phyloP scores from a whole-genome alignment of 2,797 vertebrate genomes.

The Pelobates cultripes region DNA sequence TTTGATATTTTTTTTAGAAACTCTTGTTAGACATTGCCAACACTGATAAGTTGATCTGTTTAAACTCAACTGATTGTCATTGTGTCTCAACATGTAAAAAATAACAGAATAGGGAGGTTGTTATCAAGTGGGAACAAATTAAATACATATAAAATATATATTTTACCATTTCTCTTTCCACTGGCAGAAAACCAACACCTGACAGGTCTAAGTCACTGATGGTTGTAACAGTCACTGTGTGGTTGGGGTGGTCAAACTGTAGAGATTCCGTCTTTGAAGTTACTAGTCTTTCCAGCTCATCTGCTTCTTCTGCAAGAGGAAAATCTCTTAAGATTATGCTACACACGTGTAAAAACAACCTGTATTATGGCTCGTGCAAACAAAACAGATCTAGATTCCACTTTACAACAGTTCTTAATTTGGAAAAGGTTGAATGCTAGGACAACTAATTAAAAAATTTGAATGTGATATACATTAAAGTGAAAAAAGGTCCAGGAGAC shows the following conservation, averaged over 20 bases:
- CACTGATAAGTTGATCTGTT: too few species aligned
- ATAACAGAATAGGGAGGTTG: background rate
- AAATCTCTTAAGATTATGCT: background rate
- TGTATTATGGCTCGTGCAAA: background rate
- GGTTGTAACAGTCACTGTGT: slow-evolving; percentile 94
- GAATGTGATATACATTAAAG: too few species aligned
- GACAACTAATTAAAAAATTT: too few species aligned
- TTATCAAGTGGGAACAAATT: background rate
- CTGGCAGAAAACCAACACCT: slow-evolving; percentile 70
- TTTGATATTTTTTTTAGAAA: too few species aligned
- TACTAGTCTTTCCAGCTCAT: slow-evolving; percentile 84
- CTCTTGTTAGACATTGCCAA: too few species aligned
- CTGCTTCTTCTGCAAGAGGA: slow-evolving; percentile 76
- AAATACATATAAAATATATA: background rate
- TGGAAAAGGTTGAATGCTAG: too few species aligned
- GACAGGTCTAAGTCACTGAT: slow-evolving; percentile 91
- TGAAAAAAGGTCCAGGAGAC: too few species aligned
- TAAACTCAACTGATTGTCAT: too few species aligned
- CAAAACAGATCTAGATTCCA: background rate
- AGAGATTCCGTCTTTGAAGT: slow-evolving; percentile 80
- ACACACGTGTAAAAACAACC: background rate
- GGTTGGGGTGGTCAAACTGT: slow-evolving; percentile 91
- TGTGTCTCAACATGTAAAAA: too few species aligned
- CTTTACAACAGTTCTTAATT: too few species aligned
- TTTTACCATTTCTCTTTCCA: slow-evolving; percentile 48